Base-by-base conservation (phyloP, 2,797 vertebrate genomes). In the Coregonus ussuriensis region DNA sequence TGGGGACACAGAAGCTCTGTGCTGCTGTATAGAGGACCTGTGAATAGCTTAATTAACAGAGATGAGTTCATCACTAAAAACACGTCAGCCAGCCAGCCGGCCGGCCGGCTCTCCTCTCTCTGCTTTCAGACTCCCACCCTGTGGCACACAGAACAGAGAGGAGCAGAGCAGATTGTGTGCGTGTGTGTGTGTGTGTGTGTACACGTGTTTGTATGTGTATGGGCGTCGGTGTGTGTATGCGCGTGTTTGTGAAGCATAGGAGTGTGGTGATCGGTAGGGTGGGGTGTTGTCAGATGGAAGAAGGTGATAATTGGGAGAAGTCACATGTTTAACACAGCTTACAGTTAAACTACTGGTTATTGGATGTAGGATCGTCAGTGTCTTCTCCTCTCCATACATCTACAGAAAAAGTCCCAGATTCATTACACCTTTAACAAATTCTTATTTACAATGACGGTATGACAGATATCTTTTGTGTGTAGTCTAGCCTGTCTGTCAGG, bases 61-160 rank as follows among this genome's bases (percentile, higher is more conserved):
- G 72, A 87, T 52, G 71, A 71, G 62, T 87, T 88, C 80, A 84
- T 90, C 80, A 85, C 88, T 85, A 86, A 81, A 84, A 85, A 75
- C 56, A 79, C 77, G 68, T 56, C 67, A 18, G 47, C 4, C 2
- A 25, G 25, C 25, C 33, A 4, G 69, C 9, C 37, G 21, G 18
- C 69, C 33, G 70, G 41, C 51, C 3, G 11, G 11, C 3, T 31
- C 71, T 29, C 5, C 16, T 21, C 15, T 59, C 56, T 74, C 63
- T 77, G 78, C 62, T 65, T 71, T 54, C 59, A 53, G 70, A 25
- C 59, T 25, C 7, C 59, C n/a, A 4, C n/a, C 59, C n/a, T 62
- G 21, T 25, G 59, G 21, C 59, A 62, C 56, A 59, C n/a, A n/a
- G 3, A 62, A 62, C 59, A 62, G 59, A 62, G 59, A 29, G 33